phyloP scores from a whole-genome alignment of 2,797 vertebrate species.

The Chelmon rostratus region DNA sequence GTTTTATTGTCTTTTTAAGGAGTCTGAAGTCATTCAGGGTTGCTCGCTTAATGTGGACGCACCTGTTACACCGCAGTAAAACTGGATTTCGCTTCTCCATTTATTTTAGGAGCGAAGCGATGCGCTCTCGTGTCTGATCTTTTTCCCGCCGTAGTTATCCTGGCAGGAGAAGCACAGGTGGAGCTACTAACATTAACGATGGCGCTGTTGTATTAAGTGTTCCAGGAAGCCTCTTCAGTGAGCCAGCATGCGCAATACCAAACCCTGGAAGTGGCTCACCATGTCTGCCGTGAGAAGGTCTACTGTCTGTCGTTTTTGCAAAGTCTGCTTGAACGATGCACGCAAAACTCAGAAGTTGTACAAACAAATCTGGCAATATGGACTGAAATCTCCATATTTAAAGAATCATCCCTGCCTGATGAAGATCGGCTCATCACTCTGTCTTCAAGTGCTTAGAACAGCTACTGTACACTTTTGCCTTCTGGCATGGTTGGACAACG shows the following conservation, averaged over 20 bases:
- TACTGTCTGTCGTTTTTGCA: not conserved
- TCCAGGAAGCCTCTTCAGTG: not conserved
- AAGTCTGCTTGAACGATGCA: not conserved
- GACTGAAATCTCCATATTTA: not conserved
- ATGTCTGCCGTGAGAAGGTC: not conserved
- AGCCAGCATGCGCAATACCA: not conserved
- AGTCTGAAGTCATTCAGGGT: not conserved
- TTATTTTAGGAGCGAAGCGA: not conserved
- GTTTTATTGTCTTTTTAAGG: too few relatives aligned
- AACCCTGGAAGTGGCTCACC: not conserved
- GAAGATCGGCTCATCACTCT: not conserved
- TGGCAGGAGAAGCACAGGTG: not conserved
- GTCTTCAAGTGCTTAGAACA: not conserved
- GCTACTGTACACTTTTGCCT: not conserved
- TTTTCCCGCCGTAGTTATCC: too few relatives aligned
- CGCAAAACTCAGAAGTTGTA: not conserved
- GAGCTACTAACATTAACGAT: not conserved
- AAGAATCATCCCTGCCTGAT: not conserved
- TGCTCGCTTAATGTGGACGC: not conserved
- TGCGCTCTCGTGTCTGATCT: too few relatives aligned
- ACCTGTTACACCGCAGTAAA: not conserved
- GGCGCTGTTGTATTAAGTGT: not conserved
- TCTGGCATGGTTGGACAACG: not conserved
- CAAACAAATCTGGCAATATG: too few relatives aligned
- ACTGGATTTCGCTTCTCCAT: not conserved